A percentile compares a stretch with the other conserved stretches of the same genome.
These are phyloP conservation scores for Melinaea marsaeus DNA, from an alignment of 2,888 invertebrate genomes.

Conservation along the genomic window DNA sequence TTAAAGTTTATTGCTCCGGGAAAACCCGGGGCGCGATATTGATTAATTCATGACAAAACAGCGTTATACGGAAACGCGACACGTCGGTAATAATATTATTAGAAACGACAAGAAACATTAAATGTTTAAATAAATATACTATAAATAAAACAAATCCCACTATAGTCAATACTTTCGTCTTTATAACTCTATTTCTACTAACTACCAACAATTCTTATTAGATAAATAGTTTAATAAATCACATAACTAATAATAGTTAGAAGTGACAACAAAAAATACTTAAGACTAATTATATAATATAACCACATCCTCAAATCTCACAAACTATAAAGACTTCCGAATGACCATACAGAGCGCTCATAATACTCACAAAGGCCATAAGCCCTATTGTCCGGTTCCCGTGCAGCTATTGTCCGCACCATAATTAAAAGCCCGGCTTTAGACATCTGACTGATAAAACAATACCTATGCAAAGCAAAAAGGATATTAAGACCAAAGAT, in stretches of 20 bases:
- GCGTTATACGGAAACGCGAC: background rate
- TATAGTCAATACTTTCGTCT: no score
- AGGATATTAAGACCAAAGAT: background rate
- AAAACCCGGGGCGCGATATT: slow-evolving; percentile 35
- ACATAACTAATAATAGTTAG: no score
- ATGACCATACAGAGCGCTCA: slow-evolving; percentile 7
- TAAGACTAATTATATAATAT: background rate
- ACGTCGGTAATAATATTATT: background rate
- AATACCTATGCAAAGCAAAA: slow-evolving; percentile 14
- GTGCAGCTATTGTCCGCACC: slow-evolving; percentile 28
- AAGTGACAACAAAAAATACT: no score
- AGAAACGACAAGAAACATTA: no score
- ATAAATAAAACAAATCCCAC: no score
- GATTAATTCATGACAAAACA: slow-evolving; percentile 31
- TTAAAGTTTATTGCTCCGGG: slow-evolving; percentile 31
- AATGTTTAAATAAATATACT: no score
- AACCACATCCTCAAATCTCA: background rate
- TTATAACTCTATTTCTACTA: no score
- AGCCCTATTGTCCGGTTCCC: slow-evolving; percentile 28
- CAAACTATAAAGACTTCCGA: slow-evolving; percentile 7
- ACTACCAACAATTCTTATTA: no score
- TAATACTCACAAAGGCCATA: slow-evolving; percentile 25
- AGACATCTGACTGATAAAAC: slow-evolving; percentile 27
- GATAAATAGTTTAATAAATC: no score
- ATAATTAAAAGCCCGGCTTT: slow-evolving; percentile 29